These are phyloP conservation scores for Deilephila elpenor DNA, from an alignment of 2,888 invertebrate species.

Conservation along the genomic window DNA sequence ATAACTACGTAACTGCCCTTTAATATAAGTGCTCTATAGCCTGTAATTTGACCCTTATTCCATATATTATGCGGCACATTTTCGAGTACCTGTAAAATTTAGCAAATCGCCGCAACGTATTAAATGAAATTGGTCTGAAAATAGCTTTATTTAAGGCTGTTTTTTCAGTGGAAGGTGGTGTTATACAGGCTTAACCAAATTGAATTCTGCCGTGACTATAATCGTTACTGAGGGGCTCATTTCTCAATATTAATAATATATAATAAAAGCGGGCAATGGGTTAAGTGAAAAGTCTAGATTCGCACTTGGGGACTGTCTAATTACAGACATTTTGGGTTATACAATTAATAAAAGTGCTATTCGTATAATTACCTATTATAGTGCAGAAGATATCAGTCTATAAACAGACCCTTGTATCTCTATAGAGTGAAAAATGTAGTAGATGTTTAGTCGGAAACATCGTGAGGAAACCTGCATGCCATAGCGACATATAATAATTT, in stretches of 20 bases:
- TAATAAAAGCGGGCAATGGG: conserved; percentile 1
- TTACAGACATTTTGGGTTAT: not conserved
- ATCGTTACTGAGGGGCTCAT: conserved; percentile 6
- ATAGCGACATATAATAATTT: no score
- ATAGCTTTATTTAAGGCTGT: not conserved
- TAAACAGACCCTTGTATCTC: no score
- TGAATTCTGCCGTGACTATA: conserved; percentile 18
- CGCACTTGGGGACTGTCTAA: not conserved
- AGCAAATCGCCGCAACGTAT: not conserved
- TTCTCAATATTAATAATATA: conserved; percentile 20
- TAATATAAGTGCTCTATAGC: not conserved
- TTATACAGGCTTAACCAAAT: not conserved
- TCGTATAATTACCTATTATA: not conserved
- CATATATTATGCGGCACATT: not conserved
- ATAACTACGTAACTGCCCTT: conserved; percentile 17
- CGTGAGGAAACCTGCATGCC: no score
- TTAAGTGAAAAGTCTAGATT: conserved; percentile 19
- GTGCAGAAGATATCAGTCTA: no score
- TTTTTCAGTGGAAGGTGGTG: not conserved
- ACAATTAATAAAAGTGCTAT: not conserved
- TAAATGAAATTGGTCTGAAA: not conserved
- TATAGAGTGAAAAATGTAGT: no score
- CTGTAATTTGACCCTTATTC: not conserved
- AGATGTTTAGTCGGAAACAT: no score
- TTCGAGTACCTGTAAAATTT: not conserved